Conservation (phyloP, 2,888 invertebrate genomes). For the Lordiphosa fenestrarum region DNA sequence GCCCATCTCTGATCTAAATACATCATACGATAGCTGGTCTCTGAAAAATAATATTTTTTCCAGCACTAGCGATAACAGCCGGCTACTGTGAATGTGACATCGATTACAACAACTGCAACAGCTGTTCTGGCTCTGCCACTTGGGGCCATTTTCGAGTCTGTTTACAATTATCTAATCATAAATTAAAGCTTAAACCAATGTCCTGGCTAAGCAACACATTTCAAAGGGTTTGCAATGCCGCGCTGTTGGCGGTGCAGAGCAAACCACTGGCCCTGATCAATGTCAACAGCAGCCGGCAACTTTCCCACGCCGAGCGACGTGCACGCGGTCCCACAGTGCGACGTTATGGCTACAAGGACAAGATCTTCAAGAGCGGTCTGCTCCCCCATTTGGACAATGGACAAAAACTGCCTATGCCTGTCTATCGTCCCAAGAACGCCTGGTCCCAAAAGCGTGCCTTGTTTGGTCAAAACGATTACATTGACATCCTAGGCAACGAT, state of each 20-base stretch:
- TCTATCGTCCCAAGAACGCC: conserved; percentile 86
- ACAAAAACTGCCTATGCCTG: conserved; percentile 84
- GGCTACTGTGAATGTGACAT: too few relatives aligned
- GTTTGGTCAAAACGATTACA: conserved; percentile 98
- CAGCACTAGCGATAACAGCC: too few relatives aligned
- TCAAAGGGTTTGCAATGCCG: conserved; percentile 39
- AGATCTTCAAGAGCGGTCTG: conserved; percentile 84
- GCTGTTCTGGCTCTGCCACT: too few relatives aligned
- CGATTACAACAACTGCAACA: too few relatives aligned
- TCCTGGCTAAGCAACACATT: conserved; percentile 56
- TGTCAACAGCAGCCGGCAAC: conserved; percentile 80
- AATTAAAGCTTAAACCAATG: conserved; percentile 41
- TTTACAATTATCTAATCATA: conserved; percentile 67
- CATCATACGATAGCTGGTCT: too few relatives aligned
- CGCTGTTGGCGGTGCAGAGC: conserved; percentile 13
- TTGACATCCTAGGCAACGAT: conserved; percentile 95
- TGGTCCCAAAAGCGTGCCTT: conserved; percentile 90
- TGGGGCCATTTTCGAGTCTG: conserved; percentile 12
- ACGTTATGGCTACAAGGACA: conserved; percentile 85
- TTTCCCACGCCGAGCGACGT: conserved; percentile 80
- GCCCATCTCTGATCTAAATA: too few relatives aligned
- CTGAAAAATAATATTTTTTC: too few relatives aligned
- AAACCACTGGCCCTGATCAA: conserved; percentile 12
- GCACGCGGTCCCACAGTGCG: conserved; percentile 83
- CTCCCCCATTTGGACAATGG: conserved; percentile 85